Percentiles rank a stretch among this genome's conserved stretches.
Evolutionary conservation across 2,888 invertebrate genomes (phyloP).

Genomic region (Digitonthophagus gazella): DNA sequence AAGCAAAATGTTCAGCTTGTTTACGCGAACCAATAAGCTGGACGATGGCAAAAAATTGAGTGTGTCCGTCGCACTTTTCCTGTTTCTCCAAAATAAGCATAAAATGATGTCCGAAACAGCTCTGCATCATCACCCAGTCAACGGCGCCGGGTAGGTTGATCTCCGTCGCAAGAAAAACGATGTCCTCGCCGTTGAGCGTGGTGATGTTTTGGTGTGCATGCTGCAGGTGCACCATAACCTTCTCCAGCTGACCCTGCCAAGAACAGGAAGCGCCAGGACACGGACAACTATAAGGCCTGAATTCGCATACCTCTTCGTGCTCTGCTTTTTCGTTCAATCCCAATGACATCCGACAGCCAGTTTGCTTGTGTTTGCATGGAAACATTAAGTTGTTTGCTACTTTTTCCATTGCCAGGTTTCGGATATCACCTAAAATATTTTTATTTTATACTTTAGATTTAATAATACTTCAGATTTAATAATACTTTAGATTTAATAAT

Average conservation of each 20-base stretch:
- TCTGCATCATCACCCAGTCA: conserved; percentile 99
- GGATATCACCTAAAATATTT: conserved; percentile 78
- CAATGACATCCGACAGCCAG: conserved; percentile 89
- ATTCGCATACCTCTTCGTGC: conserved; percentile 98
- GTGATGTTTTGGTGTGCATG: conserved; percentile 98
- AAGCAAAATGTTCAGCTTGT: conserved; percentile 98
- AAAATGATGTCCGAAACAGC: conserved; percentile 98
- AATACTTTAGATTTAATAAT: too few relatives aligned
- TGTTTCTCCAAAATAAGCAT: conserved; percentile 99
- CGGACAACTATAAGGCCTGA: conserved; percentile 96
- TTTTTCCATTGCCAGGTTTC: conserved; percentile 99
- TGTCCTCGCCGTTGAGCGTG: conserved; percentile 97
- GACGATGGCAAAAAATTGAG: conserved; percentile 97
- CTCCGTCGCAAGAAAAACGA: conserved; percentile 98
- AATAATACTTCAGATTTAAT: neutral
- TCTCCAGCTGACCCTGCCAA: conserved; percentile 97
- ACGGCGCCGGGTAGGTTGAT: conserved; percentile 99
- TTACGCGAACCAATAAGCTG: conserved; percentile 98
- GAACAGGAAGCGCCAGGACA: conserved; percentile 99
- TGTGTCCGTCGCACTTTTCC: conserved; percentile 95
- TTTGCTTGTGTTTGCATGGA: conserved; percentile 96
- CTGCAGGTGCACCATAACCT: conserved; percentile 98
- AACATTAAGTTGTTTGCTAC: conserved; percentile 98
- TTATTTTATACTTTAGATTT: too few relatives aligned
- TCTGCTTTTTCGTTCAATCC: conserved; percentile 97